Percentiles rank a stretch among this genome's conserved stretches.
Conservation (phyloP, 2,888 invertebrate genomes). For the Drosophila nr. perissopoda region DNA sequence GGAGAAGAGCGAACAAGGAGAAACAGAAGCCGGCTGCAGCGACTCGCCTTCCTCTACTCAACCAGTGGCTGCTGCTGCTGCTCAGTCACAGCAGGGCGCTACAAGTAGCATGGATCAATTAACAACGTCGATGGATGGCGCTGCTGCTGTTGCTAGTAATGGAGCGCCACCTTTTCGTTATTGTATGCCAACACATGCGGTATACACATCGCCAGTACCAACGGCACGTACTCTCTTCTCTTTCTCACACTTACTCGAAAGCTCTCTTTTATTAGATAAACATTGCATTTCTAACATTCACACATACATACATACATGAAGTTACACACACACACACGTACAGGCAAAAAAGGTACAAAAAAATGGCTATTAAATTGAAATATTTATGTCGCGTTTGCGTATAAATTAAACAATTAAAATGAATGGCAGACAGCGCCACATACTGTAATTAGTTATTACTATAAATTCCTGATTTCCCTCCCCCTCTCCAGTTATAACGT, state of each 20-base stretch:
- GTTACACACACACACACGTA: conserved; percentile 3
- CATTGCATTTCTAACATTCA: conserved; percentile 6
- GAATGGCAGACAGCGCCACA: not conserved
- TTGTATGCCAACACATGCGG: conserved; percentile 88
- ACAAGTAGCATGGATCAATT: conserved; percentile 35
- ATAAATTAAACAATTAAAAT: not conserved
- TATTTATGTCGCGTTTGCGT: not conserved
- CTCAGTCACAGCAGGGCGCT: conserved; percentile 30
- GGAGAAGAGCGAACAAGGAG: conserved; percentile 50
- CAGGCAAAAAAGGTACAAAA: not conserved
- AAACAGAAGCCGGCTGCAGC: conserved; percentile 25
- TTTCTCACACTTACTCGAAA: conserved; percentile 2
- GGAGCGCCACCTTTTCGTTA: conserved; percentile 86
- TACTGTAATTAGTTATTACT: not conserved
- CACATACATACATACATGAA: conserved; percentile 17
- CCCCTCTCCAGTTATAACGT: not conserved
- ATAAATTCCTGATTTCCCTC: not conserved
- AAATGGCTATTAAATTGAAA: not conserved
- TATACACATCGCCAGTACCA: conserved; percentile 87
- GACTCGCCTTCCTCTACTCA: conserved; percentile 26
- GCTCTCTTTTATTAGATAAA: not conserved
- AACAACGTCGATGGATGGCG: conserved; percentile 24
- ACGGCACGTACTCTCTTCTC: conserved; percentile 86
- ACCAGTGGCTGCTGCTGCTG: conserved; percentile 21
- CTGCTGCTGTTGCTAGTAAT: conserved; percentile 55